Base-by-base conservation (phyloP, 1,140 invertebrate species). In the Brachionus koreanus region DNA sequence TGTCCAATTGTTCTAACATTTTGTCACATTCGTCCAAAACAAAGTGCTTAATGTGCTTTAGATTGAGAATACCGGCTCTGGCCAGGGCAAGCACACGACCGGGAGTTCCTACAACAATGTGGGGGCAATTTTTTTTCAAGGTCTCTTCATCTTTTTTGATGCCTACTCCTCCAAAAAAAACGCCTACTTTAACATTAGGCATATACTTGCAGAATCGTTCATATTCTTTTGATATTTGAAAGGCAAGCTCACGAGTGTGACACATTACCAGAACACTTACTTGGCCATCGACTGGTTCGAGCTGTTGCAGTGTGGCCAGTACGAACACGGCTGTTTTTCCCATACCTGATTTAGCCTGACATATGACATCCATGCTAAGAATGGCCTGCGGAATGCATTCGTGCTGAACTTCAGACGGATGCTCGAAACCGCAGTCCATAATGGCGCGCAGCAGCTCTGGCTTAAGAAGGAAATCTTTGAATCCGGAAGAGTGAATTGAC, bases 271-370 rank as follows among this genome's bases (percentile, higher is more conserved):
- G 89, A 3, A 98, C 96, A 84, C 97, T 97, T 85, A 88, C 89
- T 89, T 96, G 94, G 86, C 96, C 96, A 87, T 98, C 97, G 0
- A 93, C 93, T 0, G 94, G 92, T 88, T 99, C 97, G 69, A 99
- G 84, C 82, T 91, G 97, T 86, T 99, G 97, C 29, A 99, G 89
- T 3, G 97, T 99, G 2, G 97, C 97, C 84, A 99, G 90, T 1
- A 99, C 97, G 90, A 99, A 99, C 1, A 99, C 97, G 76, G 97
- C 97, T 0, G 97, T 99, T 90, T 99, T 99, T 10, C 97, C 97
- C 97, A 99, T 99, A 90, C 97, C 97, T 85, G 97, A 99, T 88
- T 99, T 99, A 0, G 97, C 97, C 90, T 99, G 97, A 85, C 97
- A 99, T 1, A 99, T 89, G 85, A 99, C 97, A 89, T 99, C 97